Percentiles rank a stretch among this genome's conserved stretches.
Evolutionary conservation across 2,888 invertebrate genomes (phyloP).

Genomic region (Lasioglossum zephyrum): DNA sequence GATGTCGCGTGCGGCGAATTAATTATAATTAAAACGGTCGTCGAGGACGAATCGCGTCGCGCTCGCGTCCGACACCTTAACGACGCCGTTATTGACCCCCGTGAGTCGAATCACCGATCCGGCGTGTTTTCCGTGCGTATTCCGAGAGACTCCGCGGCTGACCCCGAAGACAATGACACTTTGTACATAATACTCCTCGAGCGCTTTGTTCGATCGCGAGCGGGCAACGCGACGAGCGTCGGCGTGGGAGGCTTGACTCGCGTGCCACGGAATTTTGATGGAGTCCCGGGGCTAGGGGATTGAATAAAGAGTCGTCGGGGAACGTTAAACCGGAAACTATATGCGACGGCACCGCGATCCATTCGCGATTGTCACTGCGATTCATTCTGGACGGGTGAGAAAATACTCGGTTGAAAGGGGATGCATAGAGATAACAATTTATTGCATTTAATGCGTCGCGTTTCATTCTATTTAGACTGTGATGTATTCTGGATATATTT

Average conservation of each 20-base stretch:
- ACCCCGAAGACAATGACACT: background rate
- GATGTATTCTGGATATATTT: background rate
- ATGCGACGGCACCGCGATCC: background rate
- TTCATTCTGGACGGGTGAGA: background rate
- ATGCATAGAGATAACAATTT: background rate
- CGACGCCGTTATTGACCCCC: conserved; percentile 18
- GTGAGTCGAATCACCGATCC: conserved; percentile 30
- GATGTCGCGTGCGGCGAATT: conserved; percentile 44
- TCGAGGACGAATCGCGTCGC: background rate
- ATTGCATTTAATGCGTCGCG: background rate
- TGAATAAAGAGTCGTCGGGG: background rate
- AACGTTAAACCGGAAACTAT: conserved; percentile 10
- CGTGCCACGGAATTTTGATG: conserved; percentile 11
- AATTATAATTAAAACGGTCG: conserved; percentile 49
- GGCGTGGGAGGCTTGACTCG: background rate
- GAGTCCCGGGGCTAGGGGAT: background rate
- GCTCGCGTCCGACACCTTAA: conserved; percentile 27
- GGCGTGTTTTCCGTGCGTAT: background rate
- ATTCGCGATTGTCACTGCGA: background rate
- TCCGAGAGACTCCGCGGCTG: background rate
- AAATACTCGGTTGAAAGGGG: background rate
- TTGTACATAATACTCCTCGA: background rate
- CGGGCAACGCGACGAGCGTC: background rate
- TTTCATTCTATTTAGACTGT: background rate
- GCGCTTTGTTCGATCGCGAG: background rate